phyloP scores from a whole-genome alignment of 2,797 vertebrate species.

The Halcyon chelicuti region DNA sequence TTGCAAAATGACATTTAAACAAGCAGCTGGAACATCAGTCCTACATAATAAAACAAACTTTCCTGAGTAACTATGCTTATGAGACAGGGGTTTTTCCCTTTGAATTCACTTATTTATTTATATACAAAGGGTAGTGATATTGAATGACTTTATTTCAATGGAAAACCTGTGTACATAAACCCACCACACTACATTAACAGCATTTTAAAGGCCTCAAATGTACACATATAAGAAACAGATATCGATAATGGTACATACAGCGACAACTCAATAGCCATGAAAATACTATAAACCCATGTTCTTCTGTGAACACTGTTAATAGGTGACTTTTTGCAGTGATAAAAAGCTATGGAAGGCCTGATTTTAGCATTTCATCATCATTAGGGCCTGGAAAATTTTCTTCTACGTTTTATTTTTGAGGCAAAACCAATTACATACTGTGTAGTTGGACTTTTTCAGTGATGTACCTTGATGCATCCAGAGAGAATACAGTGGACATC shows the following conservation, averaged over 20 bases:
- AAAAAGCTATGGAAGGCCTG: conserved; percentile 43
- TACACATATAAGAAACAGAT: neutral
- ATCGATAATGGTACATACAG: neutral
- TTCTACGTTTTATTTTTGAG: neutral
- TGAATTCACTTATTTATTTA: neutral
- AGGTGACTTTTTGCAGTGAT: conserved; percentile 22
- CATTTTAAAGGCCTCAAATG: neutral
- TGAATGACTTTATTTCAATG: neutral
- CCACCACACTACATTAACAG: neutral
- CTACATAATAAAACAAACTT: neutral
- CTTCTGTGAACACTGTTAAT: neutral
- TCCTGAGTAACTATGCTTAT: neutral
- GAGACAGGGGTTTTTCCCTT: neutral
- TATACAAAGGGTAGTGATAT: neutral
- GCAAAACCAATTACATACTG: neutral
- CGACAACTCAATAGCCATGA: neutral
- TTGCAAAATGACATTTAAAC: neutral
- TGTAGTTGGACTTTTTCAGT: neutral
- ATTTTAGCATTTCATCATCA: neutral
- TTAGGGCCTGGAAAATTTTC: neutral
- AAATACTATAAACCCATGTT: neutral
- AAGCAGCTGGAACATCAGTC: neutral
- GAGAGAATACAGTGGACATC: neutral
- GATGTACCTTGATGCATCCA: neutral
- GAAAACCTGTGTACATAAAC: neutral